Conservation (phyloP, 2,888 invertebrate genomes). For the Drosophila meridiana region DNA sequence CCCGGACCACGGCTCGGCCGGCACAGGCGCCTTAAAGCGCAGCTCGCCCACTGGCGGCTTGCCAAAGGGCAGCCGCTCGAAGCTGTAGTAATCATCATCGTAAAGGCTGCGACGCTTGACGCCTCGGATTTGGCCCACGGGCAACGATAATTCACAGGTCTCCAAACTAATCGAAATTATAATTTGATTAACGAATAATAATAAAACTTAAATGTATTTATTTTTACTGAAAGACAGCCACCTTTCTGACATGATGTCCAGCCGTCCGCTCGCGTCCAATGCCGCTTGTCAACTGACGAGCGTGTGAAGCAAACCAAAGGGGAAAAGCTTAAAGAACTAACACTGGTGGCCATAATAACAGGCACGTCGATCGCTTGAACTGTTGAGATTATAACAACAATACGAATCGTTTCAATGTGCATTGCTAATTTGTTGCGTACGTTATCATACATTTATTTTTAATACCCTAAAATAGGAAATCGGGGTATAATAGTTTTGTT, state of each 20-base stretch:
- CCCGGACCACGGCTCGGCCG: slow-evolving; percentile 83
- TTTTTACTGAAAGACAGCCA: slow-evolving; percentile 12
- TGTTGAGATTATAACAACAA: not conserved
- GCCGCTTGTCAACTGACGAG: slow-evolving; percentile 41
- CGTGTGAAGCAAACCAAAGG: not conserved
- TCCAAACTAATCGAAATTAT: slow-evolving; percentile 33
- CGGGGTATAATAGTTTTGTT: no score
- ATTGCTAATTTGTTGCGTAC: not conserved
- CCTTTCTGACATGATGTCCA: slow-evolving; percentile 50
- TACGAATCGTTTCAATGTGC: not conserved
- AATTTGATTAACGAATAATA: not conserved
- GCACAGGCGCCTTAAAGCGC: slow-evolving; percentile 84
- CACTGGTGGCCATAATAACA: slow-evolving; percentile 34
- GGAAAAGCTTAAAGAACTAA: slow-evolving; percentile 20
- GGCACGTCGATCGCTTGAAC: slow-evolving; percentile 8
- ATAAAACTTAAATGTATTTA: not conserved
- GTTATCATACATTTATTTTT: slow-evolving; percentile 1
- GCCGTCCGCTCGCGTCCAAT: slow-evolving; percentile 14
- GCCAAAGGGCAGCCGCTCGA: slow-evolving; percentile 79
- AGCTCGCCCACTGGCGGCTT: slow-evolving; percentile 79
- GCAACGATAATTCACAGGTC: slow-evolving; percentile 55
- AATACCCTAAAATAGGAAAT: no score
- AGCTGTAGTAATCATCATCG: slow-evolving; percentile 73
- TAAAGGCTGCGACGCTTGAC: slow-evolving; percentile 52
- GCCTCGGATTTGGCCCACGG: slow-evolving; percentile 64